Base-by-base conservation (phyloP, 92 coral and sea anemone species). In the Palythoa grandiflora region DNA sequence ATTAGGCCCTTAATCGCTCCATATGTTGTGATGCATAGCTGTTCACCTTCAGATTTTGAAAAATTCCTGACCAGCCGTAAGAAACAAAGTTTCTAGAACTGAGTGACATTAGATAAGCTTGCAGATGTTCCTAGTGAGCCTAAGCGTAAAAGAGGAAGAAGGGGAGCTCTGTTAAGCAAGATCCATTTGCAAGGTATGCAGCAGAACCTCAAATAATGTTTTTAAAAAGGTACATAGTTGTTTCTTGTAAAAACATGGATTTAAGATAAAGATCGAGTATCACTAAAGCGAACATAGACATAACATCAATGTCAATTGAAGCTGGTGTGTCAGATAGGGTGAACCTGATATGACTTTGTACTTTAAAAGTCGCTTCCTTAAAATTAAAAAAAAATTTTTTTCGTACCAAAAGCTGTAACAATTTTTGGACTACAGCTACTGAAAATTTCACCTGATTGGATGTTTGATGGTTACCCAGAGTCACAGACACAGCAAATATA, bases 401-500 rank as follows among this genome's bases (percentile, higher is more conserved):
- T 89, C 87, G 55, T 87, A 83, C 2, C 91, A 88, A 63, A 87
- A 65, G 0, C 87, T 87, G 51, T 88, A 87, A 50, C 83, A 81
- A 90, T 12, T 9, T 90, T 89, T 13, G 92, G 59, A 2, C 90
- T 93, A 54, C 54, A 70, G 0, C 95, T 93, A 91, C 83, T 79
- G 80, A 73, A 5, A 50, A 85, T 53, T 93, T 93, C 11, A 93
- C 92, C 15, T 77, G 89, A 7, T 68, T 38, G 51, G 91, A 83
- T 9, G 92, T 91, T 16, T 35, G 89, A 28, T 76, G 73, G 59
- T 91, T 94, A 17, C 91, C 91, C 96, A 88, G 48, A 44, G 48
- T 91, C 0, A 90, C 94, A 91, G 91, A 93, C 79, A 37, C 94
- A 11, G 5, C 55, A 79, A 12, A 92, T 53, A 57, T 93, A 93